Percentiles rank a stretch among this genome's conserved stretches.
Conservation (phyloP, 1,140 invertebrate genomes). For the Polypedilum pembai region DNA sequence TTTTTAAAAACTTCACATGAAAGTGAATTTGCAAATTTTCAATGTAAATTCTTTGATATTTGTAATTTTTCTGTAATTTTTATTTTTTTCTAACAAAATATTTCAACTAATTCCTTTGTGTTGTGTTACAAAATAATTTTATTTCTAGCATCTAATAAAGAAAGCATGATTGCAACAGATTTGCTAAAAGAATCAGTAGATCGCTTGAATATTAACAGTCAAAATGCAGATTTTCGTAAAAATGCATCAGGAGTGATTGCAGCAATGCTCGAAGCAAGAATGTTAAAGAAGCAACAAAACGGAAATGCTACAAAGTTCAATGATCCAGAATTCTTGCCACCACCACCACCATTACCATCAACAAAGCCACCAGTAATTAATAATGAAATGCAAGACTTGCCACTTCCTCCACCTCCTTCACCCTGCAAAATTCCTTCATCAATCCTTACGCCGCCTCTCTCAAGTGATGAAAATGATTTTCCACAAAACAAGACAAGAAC, state of each 20-base stretch:
- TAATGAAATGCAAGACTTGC: background rate
- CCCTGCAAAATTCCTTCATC: slow-evolving; percentile 22
- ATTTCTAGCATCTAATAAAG: background rate
- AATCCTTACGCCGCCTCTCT: background rate
- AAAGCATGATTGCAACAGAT: slow-evolving; percentile 16
- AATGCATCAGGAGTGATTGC: slow-evolving; percentile 13
- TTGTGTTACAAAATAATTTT: slow-evolving; percentile 23
- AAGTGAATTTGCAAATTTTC: no score
- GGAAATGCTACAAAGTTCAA: slow-evolving; percentile 38
- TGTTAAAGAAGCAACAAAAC: background rate
- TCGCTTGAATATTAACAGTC: background rate
- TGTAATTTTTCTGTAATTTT: no score
- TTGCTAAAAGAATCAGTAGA: slow-evolving; percentile 20
- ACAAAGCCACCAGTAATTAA: background rate
- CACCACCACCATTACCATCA: slow-evolving; percentile 26
- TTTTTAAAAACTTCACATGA: no score
- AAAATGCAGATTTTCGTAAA: slow-evolving; percentile 10
- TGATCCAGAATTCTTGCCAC: background rate
- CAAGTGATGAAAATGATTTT: slow-evolving; percentile 28
- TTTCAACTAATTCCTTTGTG: background rate
- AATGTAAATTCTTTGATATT: no score
- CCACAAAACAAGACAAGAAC: slow-evolving; percentile 30
- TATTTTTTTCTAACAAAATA: background rate
- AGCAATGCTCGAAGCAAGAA: slow-evolving; percentile 3
- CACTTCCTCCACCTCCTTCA: background rate